Evolutionary conservation across 2,888 invertebrate species (phyloP).

Genomic region (Drosophila gaucha): DNA sequence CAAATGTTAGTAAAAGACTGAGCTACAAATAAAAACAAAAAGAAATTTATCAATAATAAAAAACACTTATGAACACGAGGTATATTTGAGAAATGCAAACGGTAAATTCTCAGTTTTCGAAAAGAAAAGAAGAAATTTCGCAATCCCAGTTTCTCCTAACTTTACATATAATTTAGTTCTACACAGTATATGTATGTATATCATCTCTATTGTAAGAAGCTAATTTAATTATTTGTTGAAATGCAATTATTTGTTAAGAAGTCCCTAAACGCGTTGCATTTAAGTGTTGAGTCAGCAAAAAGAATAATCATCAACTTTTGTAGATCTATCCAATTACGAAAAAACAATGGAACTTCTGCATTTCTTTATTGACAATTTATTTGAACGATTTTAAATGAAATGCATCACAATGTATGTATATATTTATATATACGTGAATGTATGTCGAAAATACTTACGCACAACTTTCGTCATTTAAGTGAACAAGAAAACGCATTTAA

Average conservation of each 20-base stretch:
- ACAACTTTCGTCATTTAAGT: slow-evolving; percentile 46
- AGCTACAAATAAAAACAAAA: slow-evolving; percentile 67
- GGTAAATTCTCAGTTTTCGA: slow-evolving; percentile 12
- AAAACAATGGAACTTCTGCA: slow-evolving; percentile 54
- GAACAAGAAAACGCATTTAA: slow-evolving; percentile 41
- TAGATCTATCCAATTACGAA: slow-evolving; percentile 38
- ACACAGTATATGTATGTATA: slow-evolving; percentile 8
- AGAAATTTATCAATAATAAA: slow-evolving; percentile 11
- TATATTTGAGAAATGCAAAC: slow-evolving; percentile 27
- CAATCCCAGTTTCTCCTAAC: not conserved
- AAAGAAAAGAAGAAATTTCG: not conserved
- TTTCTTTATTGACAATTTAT: slow-evolving; percentile 48
- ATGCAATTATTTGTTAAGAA: slow-evolving; percentile 65
- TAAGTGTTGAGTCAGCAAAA: slow-evolving; percentile 43
- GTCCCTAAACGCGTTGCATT: slow-evolving; percentile 70
- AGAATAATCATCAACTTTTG: slow-evolving; percentile 34
- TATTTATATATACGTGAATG: slow-evolving; percentile 9
- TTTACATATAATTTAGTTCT: slow-evolving; percentile 2
- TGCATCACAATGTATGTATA: slow-evolving; percentile 10
- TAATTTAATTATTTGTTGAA: slow-evolving; percentile 46
- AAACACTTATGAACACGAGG: slow-evolving; percentile 31
- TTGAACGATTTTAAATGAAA: slow-evolving; percentile 18
- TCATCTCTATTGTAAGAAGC: slow-evolving; percentile 40
- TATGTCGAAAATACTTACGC: slow-evolving; percentile 36
- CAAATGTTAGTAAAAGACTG: slow-evolving; percentile 79